Base-by-base conservation (phyloP, 2,797 vertebrate genomes). In the Tinamus major region DNA sequence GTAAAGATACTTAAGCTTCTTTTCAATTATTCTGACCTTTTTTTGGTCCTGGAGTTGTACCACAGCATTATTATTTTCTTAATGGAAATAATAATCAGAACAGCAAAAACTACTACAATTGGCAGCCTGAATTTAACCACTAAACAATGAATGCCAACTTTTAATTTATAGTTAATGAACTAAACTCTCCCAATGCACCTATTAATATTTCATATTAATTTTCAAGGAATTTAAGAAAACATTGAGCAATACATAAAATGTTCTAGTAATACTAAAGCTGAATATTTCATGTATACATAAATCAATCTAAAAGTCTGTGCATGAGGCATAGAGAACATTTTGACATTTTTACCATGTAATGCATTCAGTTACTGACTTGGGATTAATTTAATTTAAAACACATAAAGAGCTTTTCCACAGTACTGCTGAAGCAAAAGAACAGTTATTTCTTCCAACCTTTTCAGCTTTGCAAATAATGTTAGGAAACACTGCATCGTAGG, bases 141-240 rank as follows among this genome's bases (percentile, higher is more conserved):
- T 95, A 84, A 96, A 94, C 93, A 96, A 96, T 93, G 39, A 82
- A 95, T 92, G 67, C 9, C 64, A 79, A 9, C 8, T 70, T 79
- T 91, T 95, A 96, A 94, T 96, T 95, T 95, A 94, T 56, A 89
- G 74, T 71, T 95, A 96, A 93, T 1, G 2, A 94, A 86, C 56
- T 93, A 94, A 96, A 94, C 59, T 94, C 51, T 95, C 91, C 91
- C 93, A 71, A 72, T 85, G 31, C 55, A 70, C 70, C 58, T n/a
- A 93, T 96, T 70, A 95, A 94, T 93, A 94, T 87, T 96, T 95
- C 58, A 95, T 93, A 31, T 17, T 72, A 16, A 89, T 92, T 95
- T 95, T 82, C 27, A 94, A 85, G 90, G 85, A 80, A 93, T 92
- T 79, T 94, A 94, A 75, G 23, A 68, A 92, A 94, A 90, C 29